Evolutionary conservation across 1,140 invertebrate genomes (phyloP).

Genomic region (Drosophila tani): DNA sequence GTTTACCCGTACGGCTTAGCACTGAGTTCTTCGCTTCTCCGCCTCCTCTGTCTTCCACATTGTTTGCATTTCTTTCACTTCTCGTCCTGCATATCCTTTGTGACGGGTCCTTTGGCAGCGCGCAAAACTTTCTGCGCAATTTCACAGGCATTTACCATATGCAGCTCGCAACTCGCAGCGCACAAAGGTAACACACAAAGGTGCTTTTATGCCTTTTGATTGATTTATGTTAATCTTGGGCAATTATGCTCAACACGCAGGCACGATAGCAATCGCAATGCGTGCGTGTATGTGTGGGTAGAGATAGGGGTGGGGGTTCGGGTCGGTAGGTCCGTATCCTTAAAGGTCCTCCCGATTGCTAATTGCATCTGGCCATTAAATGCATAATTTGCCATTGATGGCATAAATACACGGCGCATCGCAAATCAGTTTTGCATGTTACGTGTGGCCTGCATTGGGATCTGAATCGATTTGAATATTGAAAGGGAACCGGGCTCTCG

Average conservation of each 20-base stretch:
- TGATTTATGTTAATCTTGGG: constrained; percentile 74
- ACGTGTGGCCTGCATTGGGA: constrained; percentile 31
- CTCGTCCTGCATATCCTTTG: constrained; percentile 31
- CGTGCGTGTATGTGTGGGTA: background rate
- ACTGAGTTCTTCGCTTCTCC: constrained; percentile 19
- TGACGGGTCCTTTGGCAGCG: constrained; percentile 28
- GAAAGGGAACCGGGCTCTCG: constrained; percentile 27
- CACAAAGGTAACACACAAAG: constrained; percentile 14
- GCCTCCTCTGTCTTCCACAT: constrained; percentile 22
- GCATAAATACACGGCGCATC: constrained; percentile 31
- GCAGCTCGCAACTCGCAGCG: constrained; percentile 4
- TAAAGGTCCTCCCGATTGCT: constrained; percentile 29
- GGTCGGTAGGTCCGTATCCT: background rate
- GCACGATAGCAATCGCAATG: constrained; percentile 15
- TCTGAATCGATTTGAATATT: constrained; percentile 40
- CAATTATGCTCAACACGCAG: constrained; percentile 61
- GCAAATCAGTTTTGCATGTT: constrained; percentile 42
- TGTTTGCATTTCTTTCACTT: constrained; percentile 67
- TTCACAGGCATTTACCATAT: constrained; percentile 65
- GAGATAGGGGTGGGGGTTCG: background rate
- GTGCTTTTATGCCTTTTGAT: constrained; percentile 54
- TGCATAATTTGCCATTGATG: constrained; percentile 49
- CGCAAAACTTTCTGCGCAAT: constrained; percentile 62
- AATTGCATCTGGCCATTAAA: constrained; percentile 50
- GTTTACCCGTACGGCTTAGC: constrained; percentile 57